A percentile compares a stretch with the other conserved stretches of the same genome.
phyloP scores from a whole-genome alignment of 2,888 invertebrate species.

The Baronia brevicornis region DNA sequence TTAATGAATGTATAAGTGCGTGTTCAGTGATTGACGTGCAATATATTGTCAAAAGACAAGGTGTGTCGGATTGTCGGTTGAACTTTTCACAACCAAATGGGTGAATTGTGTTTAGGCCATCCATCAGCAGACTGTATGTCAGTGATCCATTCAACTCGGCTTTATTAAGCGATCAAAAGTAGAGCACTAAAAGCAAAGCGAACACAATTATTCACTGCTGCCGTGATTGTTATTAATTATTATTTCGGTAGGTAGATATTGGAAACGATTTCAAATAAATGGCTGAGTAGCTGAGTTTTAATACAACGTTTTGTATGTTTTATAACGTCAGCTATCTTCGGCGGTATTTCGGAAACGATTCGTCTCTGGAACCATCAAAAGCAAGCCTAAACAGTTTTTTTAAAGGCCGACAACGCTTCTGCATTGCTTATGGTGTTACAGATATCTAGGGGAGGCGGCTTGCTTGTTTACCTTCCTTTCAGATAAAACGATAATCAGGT shows the following conservation, averaged over 20 bases:
- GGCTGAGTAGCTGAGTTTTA: no score
- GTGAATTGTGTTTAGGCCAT: conserved; percentile 40
- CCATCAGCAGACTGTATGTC: conserved; percentile 52
- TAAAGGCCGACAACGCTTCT: no score
- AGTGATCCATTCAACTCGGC: conserved; percentile 40
- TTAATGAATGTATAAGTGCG: conserved; percentile 48
- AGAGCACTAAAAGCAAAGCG: conserved; percentile 36
- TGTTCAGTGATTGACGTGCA: conserved; percentile 59
- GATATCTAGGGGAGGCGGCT: no score
- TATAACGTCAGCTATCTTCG: no score
- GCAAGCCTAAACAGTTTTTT: no score
- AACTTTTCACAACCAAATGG: conserved; percentile 58
- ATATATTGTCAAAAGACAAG: conserved; percentile 59
- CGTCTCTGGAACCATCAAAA: no score
- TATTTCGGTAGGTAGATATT: conserved; percentile 16
- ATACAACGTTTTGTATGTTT: no score
- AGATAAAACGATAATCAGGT: no score
- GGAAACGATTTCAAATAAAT: conserved; percentile 7
- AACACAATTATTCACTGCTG: conserved; percentile 51
- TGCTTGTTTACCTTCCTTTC: no score
- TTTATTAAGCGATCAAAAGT: conserved; percentile 51
- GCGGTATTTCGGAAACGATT: no score
- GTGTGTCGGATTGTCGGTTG: conserved; percentile 54
- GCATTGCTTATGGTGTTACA: no score
- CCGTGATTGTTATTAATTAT: conserved; percentile 26